These are phyloP conservation scores for Willowsia nigromaculata DNA, from an alignment of 2,888 invertebrate genomes.

Conservation along the genomic window DNA sequence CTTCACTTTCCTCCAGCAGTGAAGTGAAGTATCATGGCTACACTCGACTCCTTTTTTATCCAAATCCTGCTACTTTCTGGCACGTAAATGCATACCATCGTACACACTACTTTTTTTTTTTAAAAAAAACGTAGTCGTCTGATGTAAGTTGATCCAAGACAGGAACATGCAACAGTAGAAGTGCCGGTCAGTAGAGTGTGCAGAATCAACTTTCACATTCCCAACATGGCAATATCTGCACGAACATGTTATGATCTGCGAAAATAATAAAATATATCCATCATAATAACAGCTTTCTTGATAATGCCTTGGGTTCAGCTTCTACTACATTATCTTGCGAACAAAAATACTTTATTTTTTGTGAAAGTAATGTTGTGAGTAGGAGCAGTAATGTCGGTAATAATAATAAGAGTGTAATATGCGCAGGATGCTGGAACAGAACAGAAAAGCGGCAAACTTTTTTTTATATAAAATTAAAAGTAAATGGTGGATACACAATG, in stretches of 20 bases:
- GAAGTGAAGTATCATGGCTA: not conserved
- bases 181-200: conserved; percentile 44
- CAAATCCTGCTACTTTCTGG: conserved; percentile 7
- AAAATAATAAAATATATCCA: conserved; percentile 55
- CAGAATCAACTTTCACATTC: conserved; percentile 39
- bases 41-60: not conserved
- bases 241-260: conserved; percentile 57
- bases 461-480: conserved; percentile 10
- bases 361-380: not conserved
- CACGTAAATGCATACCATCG: not conserved
- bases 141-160: conserved; percentile 15
- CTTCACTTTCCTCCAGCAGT: conserved; percentile 5
- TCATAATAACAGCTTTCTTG: conserved; percentile 58
- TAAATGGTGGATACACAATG: not conserved
- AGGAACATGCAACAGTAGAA: conserved; percentile 63
- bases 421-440: not conserved
- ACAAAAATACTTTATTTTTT: not conserved
- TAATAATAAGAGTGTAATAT: conserved; percentile 29
- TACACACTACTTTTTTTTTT: not conserved
- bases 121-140: not conserved
- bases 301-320: conserved; percentile 2
- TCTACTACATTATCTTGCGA: not conserved
- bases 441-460: not conserved
- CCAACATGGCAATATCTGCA: conserved; percentile 7
- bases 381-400: not conserved